Evolutionary conservation across 2,797 vertebrate species (phyloP), one percentile per base, ranked within the genome.

Genomic region (Halcyon leucocephala): DNA sequence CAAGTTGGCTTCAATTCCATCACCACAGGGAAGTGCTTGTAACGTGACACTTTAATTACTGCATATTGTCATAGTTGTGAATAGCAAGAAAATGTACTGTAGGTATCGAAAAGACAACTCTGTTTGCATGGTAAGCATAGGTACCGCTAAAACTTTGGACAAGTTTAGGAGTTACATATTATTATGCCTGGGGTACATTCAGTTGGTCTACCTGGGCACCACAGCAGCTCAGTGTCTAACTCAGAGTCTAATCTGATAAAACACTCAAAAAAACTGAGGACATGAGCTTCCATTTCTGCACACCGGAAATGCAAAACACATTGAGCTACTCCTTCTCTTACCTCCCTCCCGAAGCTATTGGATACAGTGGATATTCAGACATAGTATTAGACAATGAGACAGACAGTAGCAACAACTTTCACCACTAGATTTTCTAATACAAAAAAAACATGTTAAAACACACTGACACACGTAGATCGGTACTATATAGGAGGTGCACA

Each of bases 271-370:
- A 0, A 41, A 58, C 48, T 21, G 24, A 69, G 37, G 60, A 85
- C 52, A 26, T 22, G 71, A 92, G 92, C 51, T 76, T 90, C 73
- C 78, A 89, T 52, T 90, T 82, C 74, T 42, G 78, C 37, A 89
- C 26, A 12, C 17, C n/a, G 26, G 37, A 66, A 92, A 83, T 2
- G 15, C 28, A 70, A 66, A 89, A 3, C n/a, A 77, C 14, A 33
- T 37, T 20, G 37, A 60, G 12, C 41, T 49, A 28, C n/a, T 44
- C 9, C 44, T n/a, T 19, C 54, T 60, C 55, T 33, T 14, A 33
- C 22, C 2, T 51, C 37, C 25, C 29, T 86, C 54, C 18, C 39
- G 29, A 67, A 74, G 41, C 29, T 54, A 39, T 0, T 33, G 9
- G 37, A 41, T 22, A 46, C 9, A 22, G n/a, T 25, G 48, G 44